phyloP scores from a whole-genome alignment of 2,888 invertebrate species.

The Erebia aethiops region DNA sequence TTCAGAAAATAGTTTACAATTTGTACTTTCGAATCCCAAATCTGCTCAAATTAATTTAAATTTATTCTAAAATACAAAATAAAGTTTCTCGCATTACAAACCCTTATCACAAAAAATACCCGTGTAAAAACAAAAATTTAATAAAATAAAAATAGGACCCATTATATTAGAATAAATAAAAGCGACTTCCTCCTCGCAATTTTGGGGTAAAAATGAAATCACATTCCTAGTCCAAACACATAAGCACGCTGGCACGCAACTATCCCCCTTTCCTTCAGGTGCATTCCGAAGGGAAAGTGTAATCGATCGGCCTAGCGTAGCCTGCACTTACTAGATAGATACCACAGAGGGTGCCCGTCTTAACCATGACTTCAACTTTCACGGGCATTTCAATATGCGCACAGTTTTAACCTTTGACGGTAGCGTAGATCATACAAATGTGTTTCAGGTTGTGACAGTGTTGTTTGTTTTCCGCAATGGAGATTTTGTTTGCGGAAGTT shows the following conservation, averaged over 20 bases:
- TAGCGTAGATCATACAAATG: constrained; percentile 3
- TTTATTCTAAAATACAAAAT: too few species aligned
- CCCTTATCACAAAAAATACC: too few species aligned
- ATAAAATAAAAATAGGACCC: too few species aligned
- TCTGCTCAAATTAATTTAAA: too few species aligned
- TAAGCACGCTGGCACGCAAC: constrained; percentile 19
- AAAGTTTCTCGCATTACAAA: too few species aligned
- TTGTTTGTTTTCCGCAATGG: constrained; percentile 21
- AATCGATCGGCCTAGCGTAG: constrained; percentile 65
- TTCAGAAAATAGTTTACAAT: too few species aligned
- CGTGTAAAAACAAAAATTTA: too few species aligned
- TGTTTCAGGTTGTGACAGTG: constrained; percentile 17
- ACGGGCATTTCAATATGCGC: background rate
- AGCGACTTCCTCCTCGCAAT: background rate
- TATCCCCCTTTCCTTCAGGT: constrained; percentile 44
- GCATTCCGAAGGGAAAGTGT: constrained; percentile 57
- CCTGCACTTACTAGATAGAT: constrained; percentile 73
- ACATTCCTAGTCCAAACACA: constrained; percentile 6
- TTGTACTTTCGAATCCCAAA: too few species aligned
- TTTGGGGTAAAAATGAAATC: constrained; percentile 10
- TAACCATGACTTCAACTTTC: constrained; percentile 40
- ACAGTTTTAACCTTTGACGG: constrained; percentile 30
- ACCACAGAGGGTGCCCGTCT: constrained; percentile 63
- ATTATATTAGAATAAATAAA: background rate
- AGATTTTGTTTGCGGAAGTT: constrained; percentile 27